Conservation (phyloP, 2,113 vertebrate genomes). For the Mungos mungo region DNA sequence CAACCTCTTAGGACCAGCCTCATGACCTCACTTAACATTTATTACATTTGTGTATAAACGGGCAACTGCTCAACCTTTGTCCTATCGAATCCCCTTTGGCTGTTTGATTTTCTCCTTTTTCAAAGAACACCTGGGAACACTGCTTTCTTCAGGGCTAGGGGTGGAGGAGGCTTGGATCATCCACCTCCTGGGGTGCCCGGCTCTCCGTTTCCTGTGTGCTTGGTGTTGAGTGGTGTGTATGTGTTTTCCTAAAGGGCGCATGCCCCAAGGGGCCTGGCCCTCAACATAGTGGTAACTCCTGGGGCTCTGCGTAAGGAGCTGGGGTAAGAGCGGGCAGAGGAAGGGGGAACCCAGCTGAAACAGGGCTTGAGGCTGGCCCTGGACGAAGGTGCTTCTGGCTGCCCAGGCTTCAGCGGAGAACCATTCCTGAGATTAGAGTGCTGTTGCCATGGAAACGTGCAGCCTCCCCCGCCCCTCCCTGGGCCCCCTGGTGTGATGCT, state of each 20-base stretch:
- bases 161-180: slow-evolving; percentile 50
- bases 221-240: slow-evolving; percentile 93
- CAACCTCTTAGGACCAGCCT: neutral
- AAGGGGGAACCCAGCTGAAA: neutral
- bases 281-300: slow-evolving; percentile 83
- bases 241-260: slow-evolving; percentile 88
- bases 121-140: slow-evolving; percentile 62
- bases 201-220: slow-evolving; percentile 78
- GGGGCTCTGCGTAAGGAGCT: slow-evolving; percentile 82
- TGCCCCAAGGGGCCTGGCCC: slow-evolving; percentile 79
- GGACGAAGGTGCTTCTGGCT: neutral
- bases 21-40: neutral
- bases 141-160: slow-evolving; percentile 20
- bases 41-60: slow-evolving; percentile 91
- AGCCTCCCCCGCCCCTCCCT: neutral
- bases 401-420: neutral
- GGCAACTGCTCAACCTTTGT: slow-evolving; percentile 89
- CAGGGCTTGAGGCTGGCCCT: neutral
- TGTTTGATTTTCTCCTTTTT: slow-evolving; percentile 87
- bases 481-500: slow-evolving; percentile 86
- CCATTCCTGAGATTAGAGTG: neutral
- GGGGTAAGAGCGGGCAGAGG: neutral
- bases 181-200: slow-evolving; percentile 63
- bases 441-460: neutral
- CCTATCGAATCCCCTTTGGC: slow-evolving; percentile 36